Percentiles rank a stretch among this genome's conserved stretches.
Conservation (phyloP, 2,797 vertebrate species). For the Peromyscus eremicus region DNA sequence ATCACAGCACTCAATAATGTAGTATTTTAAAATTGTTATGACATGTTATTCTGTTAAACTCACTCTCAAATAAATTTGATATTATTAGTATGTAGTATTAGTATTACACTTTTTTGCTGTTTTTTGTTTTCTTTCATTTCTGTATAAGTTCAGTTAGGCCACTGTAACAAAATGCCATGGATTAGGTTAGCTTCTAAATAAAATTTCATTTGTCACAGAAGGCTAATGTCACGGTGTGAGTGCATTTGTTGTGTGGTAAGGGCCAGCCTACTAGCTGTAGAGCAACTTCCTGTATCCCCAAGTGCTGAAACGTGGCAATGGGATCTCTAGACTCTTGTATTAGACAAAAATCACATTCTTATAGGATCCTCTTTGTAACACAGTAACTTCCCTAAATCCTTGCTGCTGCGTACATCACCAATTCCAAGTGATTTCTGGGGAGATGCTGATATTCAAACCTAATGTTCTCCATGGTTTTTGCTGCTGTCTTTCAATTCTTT, state of each 20-base stretch:
- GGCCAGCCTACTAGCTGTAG: background rate
- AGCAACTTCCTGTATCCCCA: background rate
- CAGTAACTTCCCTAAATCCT: background rate
- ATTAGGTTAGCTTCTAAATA: background rate
- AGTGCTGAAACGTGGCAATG: background rate
- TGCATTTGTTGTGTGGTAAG: background rate
- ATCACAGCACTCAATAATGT: background rate
- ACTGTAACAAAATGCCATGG: background rate
- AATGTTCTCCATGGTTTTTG: background rate
- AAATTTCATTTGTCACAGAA: background rate
- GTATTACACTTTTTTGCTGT: background rate
- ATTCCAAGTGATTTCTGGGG: background rate
- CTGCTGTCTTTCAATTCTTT: background rate
- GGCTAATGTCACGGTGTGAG: background rate
- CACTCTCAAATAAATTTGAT: slow-evolving; percentile 9
- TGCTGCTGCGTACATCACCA: background rate
- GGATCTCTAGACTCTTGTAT: background rate
- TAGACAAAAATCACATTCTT: background rate
- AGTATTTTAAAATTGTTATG: slow-evolving; percentile 9
- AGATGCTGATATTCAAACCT: background rate
- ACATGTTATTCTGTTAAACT: background rate
- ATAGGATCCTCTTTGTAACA: no score
- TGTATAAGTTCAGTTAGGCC: background rate
- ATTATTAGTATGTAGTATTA: background rate
- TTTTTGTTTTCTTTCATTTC: background rate